phyloP scores from a whole-genome alignment of 2,113 vertebrate species.

The Perca flavescens region DNA sequence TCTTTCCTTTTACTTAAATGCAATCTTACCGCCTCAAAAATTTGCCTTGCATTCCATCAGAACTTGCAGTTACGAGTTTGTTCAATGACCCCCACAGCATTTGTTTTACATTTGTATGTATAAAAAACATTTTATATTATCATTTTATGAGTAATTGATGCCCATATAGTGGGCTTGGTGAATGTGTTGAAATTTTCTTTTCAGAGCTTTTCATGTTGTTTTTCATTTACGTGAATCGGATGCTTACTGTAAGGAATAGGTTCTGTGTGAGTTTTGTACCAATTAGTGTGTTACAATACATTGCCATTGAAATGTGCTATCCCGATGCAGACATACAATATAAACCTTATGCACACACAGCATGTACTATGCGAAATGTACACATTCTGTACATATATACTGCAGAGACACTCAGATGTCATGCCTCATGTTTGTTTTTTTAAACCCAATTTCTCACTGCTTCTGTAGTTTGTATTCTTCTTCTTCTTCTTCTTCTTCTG shows the following conservation, averaged over 20 bases:
- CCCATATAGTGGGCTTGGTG: not conserved
- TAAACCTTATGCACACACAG: not conserved
- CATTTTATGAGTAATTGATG: no score
- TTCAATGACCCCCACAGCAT: not conserved
- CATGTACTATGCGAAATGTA: not conserved
- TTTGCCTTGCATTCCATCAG: not conserved
- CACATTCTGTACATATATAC: not conserved
- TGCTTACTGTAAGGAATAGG: not conserved
- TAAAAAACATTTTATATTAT: not conserved
- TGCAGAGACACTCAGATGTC: not conserved
- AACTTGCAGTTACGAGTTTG: not conserved
- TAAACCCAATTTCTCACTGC: not conserved
- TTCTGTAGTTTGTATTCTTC: not conserved
- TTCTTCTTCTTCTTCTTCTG: not conserved
- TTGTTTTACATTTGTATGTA: not conserved
- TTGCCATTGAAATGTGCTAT: not conserved
- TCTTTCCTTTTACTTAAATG: not conserved
- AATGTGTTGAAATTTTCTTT: not conserved
- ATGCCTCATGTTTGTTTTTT: not conserved
- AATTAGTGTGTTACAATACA: not conserved
- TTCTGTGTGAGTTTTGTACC: not conserved
- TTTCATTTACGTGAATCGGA: not conserved
- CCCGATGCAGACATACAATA: not conserved
- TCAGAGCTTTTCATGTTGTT: not conserved
- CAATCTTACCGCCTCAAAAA: not conserved